Conservation (phyloP, 2,888 invertebrate genomes). For the Schizotus pectinicornis region DNA sequence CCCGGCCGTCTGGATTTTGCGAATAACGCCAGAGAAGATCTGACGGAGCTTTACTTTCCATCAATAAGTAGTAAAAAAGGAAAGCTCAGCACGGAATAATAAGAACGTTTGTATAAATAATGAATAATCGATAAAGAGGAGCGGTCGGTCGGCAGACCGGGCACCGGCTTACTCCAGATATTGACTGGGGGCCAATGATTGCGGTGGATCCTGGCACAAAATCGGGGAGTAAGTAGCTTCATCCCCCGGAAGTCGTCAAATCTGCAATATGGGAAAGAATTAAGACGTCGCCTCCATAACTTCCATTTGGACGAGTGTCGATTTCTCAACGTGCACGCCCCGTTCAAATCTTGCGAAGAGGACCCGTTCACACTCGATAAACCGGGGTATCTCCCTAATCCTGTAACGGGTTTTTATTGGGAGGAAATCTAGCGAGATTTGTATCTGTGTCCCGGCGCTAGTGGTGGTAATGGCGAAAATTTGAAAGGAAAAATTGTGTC, state of each 20-base stretch:
- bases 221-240: constrained; percentile 35
- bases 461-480: background rate
- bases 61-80: constrained; percentile 50
- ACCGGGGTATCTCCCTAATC: background rate
- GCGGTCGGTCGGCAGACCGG: constrained; percentile 48
- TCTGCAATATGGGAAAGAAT: background rate
- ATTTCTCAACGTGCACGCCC: constrained; percentile 10
- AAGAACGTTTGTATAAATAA: constrained; percentile 60
- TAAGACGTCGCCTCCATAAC: constrained; percentile 7
- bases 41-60: constrained; percentile 33
- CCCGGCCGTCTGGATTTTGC: too few species aligned
- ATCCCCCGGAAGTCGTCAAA: background rate
- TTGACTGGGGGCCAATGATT: constrained; percentile 54
- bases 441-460: constrained; percentile 7
- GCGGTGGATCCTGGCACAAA: constrained; percentile 51
- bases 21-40: constrained; percentile 8
- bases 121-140: constrained; percentile 59
- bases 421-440: background rate
- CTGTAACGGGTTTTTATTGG: constrained; percentile 2
- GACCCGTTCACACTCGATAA: constrained; percentile 16
- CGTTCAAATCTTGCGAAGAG: constrained; percentile 13
- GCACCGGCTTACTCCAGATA: constrained; percentile 60
- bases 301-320: constrained; percentile 4
- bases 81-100: constrained; percentile 56
- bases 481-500: constrained; percentile 9